Percentiles rank a stretch among this genome's conserved stretches.
Evolutionary conservation across 2,797 vertebrate genomes (phyloP).

Genomic region (Stomatorhinus walkeri): DNA sequence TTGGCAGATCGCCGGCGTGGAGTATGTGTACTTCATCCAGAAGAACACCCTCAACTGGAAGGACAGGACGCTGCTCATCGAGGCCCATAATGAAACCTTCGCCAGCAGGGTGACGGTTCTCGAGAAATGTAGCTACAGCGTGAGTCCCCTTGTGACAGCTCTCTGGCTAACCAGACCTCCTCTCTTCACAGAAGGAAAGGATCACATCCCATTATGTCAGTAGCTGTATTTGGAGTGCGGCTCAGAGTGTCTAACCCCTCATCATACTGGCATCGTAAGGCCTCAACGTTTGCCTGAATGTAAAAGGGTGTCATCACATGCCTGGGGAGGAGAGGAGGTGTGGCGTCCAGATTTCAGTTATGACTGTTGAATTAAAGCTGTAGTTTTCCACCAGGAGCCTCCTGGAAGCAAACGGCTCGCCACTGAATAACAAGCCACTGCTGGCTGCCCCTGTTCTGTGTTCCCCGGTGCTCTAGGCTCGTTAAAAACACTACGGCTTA

Average conservation of each 20-base stretch:
- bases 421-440: background rate
- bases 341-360: background rate
- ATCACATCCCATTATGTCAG: background rate
- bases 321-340: background rate
- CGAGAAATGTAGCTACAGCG: slow-evolving; percentile 67
- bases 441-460: background rate
- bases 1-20: slow-evolving; percentile 65
- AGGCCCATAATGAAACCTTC: slow-evolving; percentile 70
- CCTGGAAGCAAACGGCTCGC: no score
- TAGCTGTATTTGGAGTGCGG: background rate
- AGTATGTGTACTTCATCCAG: slow-evolving; percentile 69
- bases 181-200: background rate
- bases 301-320: background rate
- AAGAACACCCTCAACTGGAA: slow-evolving; percentile 66
- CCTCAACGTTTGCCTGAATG: background rate
- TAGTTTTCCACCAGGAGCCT: background rate
- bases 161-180: no score
- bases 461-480: background rate
- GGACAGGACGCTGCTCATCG: slow-evolving; percentile 64
- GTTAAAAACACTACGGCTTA: background rate
- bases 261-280: background rate
- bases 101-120: slow-evolving; percentile 61
- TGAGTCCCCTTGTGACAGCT: slow-evolving; percentile 40
- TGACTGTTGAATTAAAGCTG: background rate
- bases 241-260: background rate